A percentile compares a stretch with the other conserved stretches of the same genome.
Conservation (phyloP, 2,888 invertebrate species). For the Heliconius charithonia region DNA sequence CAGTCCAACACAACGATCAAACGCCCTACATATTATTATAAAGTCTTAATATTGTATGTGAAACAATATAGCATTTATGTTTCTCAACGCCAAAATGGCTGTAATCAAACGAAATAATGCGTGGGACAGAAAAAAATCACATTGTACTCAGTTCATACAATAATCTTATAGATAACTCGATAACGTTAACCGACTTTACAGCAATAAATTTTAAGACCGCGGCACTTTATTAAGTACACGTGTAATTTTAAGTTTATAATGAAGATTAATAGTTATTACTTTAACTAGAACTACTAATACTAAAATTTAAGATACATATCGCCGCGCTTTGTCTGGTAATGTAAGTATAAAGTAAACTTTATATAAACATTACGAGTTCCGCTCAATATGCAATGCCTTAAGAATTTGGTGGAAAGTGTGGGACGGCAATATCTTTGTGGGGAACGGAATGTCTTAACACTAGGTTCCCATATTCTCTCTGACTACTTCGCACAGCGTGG, state of each 20-base stretch:
- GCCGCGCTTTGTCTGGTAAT: no score
- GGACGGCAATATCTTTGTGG: no score
- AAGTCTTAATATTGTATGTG: constrained; percentile 35
- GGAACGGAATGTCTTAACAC: no score
- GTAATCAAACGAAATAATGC: constrained; percentile 58
- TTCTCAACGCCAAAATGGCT: constrained; percentile 52
- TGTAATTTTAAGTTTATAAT: constrained; percentile 43
- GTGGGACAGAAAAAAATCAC: constrained; percentile 66
- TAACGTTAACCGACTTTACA: constrained; percentile 51
- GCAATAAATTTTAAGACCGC: constrained; percentile 55
- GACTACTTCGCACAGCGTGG: no score
- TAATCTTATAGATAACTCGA: constrained; percentile 68
- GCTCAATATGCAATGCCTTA: no score
- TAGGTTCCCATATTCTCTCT: no score
- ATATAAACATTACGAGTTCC: no score
- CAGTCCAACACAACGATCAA: neutral
- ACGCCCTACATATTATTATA: constrained; percentile 3
- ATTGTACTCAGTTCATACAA: constrained; percentile 67
- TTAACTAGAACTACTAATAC: neutral
- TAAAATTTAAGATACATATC: no score
- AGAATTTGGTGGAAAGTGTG: no score
- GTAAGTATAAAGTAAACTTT: no score
- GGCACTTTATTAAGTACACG: constrained; percentile 43
- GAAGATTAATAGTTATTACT: constrained; percentile 34
- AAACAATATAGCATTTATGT: constrained; percentile 49